A percentile compares a stretch with the other conserved stretches of the same genome.
phyloP scores from a whole-genome alignment of 2,888 invertebrate species.

The Leptinotarsa peninsularis region DNA sequence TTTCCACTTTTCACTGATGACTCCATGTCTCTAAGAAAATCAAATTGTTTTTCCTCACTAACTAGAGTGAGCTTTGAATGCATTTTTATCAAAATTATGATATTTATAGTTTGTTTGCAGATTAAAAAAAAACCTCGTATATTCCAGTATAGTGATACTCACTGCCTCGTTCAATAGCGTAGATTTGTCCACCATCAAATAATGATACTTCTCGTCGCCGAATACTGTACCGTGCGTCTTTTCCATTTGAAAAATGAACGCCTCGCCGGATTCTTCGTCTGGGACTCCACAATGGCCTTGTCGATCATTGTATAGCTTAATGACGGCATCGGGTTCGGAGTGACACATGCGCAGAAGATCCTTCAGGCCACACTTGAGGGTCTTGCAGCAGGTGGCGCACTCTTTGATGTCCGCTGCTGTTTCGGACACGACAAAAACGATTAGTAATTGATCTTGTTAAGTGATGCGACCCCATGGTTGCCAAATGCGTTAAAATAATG shows the following conservation, averaged over 20 bases:
- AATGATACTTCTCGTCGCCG: constrained; percentile 37
- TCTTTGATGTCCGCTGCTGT: background rate
- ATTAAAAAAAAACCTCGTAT: too few relatives aligned
- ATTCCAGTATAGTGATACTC: background rate
- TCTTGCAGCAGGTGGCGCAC: constrained; percentile 11
- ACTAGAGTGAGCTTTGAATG: too few relatives aligned
- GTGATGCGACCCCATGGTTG: too few relatives aligned
- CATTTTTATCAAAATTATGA: too few relatives aligned
- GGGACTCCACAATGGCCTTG: background rate
- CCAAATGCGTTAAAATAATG: too few relatives aligned
- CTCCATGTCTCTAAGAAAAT: too few relatives aligned
- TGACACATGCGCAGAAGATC: constrained; percentile 25
- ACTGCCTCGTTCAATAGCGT: constrained; percentile 10
- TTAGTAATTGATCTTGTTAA: too few relatives aligned
- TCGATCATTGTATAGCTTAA: constrained; percentile 10
- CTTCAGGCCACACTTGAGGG: background rate
- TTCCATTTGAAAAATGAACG: constrained; percentile 12
- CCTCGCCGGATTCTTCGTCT: background rate
- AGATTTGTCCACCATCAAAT: constrained; percentile 32
- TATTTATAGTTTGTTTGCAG: too few relatives aligned
- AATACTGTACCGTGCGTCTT: constrained; percentile 24
- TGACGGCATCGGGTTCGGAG: constrained; percentile 27
- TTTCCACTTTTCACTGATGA: too few relatives aligned
- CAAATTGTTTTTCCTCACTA: too few relatives aligned
- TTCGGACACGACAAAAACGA: background rate